Conservation (phyloP, 2,797 vertebrate species). For the Odontamblyopus rebecca region DNA sequence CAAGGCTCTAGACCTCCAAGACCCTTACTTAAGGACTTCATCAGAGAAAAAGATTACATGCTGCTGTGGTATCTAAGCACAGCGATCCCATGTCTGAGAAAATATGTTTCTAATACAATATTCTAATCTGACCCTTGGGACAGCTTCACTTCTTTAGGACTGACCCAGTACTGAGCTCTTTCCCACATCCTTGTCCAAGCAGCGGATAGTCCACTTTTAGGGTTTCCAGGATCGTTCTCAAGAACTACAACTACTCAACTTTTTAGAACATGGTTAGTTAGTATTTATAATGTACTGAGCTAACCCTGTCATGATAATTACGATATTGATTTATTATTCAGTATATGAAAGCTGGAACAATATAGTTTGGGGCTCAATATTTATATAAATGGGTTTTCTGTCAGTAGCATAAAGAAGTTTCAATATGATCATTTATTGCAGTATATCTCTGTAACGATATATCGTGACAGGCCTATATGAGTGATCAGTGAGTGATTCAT, state of each 20-base stretch:
- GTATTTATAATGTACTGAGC: background rate
- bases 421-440: too few relatives aligned
- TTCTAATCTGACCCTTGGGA: conserved; percentile 50
- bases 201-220: conserved; percentile 33
- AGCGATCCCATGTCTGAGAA: conserved; percentile 29
- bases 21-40: background rate
- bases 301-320: too few relatives aligned
- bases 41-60: background rate
- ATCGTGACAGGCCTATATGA: too few relatives aligned
- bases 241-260: background rate
- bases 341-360: too few relatives aligned
- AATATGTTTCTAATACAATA: conserved; percentile 53
- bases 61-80: conserved; percentile 22
- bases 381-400: too few relatives aligned
- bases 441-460: too few relatives aligned
- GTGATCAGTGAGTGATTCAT: too few relatives aligned
- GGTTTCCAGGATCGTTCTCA: conserved; percentile 18
- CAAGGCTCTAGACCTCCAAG: too few relatives aligned
- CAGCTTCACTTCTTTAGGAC: conserved; percentile 40
- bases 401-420: too few relatives aligned
- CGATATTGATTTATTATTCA: too few relatives aligned
- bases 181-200: conserved; percentile 52
- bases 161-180: conserved; percentile 36
- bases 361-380: too few relatives aligned
- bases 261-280: too few relatives aligned